These are phyloP conservation scores for Aphodius sticticus DNA, from an alignment of 2,888 invertebrate species.

Conservation along the genomic window DNA sequence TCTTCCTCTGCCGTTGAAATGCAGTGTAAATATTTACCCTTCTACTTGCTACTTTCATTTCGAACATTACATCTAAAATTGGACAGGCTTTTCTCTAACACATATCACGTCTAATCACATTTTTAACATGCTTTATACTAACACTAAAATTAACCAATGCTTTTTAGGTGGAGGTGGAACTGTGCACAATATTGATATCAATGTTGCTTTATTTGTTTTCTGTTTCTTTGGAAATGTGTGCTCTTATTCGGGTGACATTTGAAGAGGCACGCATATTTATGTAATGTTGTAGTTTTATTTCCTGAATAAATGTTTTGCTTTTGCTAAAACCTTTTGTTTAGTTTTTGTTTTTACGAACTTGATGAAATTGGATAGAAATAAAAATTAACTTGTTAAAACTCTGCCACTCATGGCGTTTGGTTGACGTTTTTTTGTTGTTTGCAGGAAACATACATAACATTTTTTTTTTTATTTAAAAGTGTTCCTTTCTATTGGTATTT, in stretches of 20 bases:
- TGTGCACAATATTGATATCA: not conserved
- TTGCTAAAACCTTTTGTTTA: not conserved
- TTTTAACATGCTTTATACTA: not conserved
- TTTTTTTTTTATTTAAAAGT: too few relatives aligned
- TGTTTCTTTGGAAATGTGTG: not conserved
- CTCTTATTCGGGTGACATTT: not conserved
- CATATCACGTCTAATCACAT: constrained; percentile 4
- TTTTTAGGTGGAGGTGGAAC: not conserved
- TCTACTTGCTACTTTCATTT: not conserved
- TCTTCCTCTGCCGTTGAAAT: not conserved
- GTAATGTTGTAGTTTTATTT: not conserved
- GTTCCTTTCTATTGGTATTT: too few relatives aligned
- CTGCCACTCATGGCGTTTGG: too few relatives aligned
- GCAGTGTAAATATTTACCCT: not conserved
- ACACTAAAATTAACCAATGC: not conserved
- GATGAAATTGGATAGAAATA: not conserved
- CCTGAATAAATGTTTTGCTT: not conserved
- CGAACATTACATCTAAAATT: constrained; percentile 4
- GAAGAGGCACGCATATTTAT: not conserved
- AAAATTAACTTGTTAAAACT: too few relatives aligned
- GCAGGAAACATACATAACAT: too few relatives aligned
- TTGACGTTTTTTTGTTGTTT: too few relatives aligned
- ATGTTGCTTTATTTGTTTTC: not conserved
- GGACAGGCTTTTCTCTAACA: not conserved
- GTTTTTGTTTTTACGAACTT: not conserved